A percentile compares a stretch with the other conserved stretches of the same genome.
phyloP scores from a whole-genome alignment of 2,888 invertebrate species.

The Cosmia trapezina region DNA sequence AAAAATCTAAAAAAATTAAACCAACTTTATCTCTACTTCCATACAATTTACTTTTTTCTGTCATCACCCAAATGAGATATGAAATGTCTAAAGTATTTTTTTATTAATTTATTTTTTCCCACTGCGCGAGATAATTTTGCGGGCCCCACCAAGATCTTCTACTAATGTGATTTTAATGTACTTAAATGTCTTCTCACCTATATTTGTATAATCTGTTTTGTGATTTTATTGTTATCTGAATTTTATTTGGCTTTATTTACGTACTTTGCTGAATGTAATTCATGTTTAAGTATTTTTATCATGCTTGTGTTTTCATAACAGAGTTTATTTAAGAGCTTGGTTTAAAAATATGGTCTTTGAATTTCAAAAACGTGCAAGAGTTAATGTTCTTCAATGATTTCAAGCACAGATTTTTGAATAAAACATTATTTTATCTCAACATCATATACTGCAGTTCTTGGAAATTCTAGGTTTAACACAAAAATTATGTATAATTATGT shows the following conservation, averaged over 20 bases:
- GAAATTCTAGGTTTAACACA: constrained; percentile 14
- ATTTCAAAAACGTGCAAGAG: constrained; percentile 45
- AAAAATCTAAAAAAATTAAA: constrained; percentile 55
- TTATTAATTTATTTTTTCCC: constrained; percentile 87
- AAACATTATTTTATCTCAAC: constrained; percentile 20
- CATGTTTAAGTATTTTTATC: constrained; percentile 62
- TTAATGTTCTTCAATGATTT: constrained; percentile 44
- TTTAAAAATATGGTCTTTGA: constrained; percentile 32
- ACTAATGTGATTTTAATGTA: constrained; percentile 91
- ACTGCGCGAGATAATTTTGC: constrained; percentile 83
- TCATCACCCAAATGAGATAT: constrained; percentile 79
- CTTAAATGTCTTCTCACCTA: constrained; percentile 85
- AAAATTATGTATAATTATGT: neutral
- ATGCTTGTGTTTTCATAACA: constrained; percentile 50
- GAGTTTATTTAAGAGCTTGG: constrained; percentile 53
- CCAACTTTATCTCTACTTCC: constrained; percentile 82
- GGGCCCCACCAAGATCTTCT: constrained; percentile 81
- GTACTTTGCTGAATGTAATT: constrained; percentile 62
- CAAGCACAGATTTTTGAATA: constrained; percentile 33
- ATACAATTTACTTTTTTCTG: constrained; percentile 85
- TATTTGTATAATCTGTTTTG: constrained; percentile 82
- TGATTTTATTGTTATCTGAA: constrained; percentile 70
- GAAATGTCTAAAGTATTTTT: constrained; percentile 80
- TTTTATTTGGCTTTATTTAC: constrained; percentile 68
- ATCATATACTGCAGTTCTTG: constrained; percentile 26